phyloP scores from a whole-genome alignment of 2,888 invertebrate species.

The Steinernema scapterisci region DNA sequence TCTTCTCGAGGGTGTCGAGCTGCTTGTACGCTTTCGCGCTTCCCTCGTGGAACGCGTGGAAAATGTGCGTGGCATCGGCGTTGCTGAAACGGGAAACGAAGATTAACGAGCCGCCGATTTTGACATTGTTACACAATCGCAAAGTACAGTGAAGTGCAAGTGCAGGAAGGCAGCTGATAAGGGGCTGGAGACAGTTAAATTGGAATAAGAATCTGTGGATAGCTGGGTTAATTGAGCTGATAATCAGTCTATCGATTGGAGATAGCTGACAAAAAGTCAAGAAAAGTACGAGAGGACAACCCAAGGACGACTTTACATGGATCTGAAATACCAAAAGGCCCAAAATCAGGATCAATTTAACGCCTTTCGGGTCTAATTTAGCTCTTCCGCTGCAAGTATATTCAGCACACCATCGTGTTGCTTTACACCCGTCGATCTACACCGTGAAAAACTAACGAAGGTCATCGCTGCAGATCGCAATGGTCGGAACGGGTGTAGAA shows the following conservation, averaged over 20 bases:
- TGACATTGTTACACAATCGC: background rate
- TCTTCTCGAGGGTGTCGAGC: conserved; percentile 47
- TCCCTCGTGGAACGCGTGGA: conserved; percentile 66
- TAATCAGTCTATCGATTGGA: too few relatives aligned
- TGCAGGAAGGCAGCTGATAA: conserved; percentile 24
- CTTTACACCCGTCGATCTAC: too few relatives aligned
- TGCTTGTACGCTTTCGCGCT: conserved; percentile 61
- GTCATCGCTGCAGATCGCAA: too few relatives aligned
- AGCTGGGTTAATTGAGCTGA: too few relatives aligned
- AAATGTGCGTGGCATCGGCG: conserved; percentile 64
- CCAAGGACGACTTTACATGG: background rate
- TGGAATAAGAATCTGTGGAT: too few relatives aligned
- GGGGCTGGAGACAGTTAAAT: background rate
- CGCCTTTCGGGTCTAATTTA: too few relatives aligned
- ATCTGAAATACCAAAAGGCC: background rate
- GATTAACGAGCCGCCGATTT: conserved; percentile 13
- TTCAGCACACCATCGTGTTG: too few relatives aligned
- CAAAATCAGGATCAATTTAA: too few relatives aligned
- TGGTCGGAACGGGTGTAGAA: too few relatives aligned
- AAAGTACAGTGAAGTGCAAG: conserved; percentile 13
- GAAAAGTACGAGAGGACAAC: background rate
- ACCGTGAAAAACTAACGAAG: too few relatives aligned
- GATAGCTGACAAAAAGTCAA: background rate
- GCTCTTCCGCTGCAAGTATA: too few relatives aligned
- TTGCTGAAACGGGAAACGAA: conserved; percentile 46